Evolutionary conservation across 2,888 invertebrate genomes (phyloP).

Genomic region (Eupithecia pulchellata): DNA sequence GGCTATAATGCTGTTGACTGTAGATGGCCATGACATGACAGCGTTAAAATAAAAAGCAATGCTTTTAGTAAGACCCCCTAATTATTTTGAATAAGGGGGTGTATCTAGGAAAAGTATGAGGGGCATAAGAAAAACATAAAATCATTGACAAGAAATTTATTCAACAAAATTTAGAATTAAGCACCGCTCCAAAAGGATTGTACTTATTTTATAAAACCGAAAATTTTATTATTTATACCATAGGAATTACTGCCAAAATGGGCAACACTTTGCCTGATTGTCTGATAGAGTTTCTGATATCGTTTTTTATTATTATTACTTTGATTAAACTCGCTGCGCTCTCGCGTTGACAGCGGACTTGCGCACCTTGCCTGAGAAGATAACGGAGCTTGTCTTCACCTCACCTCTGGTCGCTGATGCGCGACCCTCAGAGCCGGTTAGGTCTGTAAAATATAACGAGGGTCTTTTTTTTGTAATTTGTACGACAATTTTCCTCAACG

Average conservation of each 20-base stretch:
- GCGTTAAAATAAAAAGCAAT: too few species aligned
- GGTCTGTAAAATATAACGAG: neutral
- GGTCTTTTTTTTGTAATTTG: neutral
- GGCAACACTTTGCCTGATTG: neutral
- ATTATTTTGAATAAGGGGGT: too few species aligned
- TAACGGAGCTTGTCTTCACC: fast-evolving
- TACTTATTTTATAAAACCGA: too few species aligned
- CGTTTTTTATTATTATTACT: neutral
- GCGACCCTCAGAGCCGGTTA: fast-evolving
- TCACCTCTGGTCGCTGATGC: neutral
- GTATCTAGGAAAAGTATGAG: too few species aligned
- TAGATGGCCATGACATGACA: too few species aligned
- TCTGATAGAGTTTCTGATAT: neutral
- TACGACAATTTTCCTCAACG: neutral
- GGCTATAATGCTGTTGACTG: too few species aligned
- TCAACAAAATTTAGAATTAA: neutral
- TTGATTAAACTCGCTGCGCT: neutral
- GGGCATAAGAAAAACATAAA: neutral
- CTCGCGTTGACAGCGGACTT: neutral
- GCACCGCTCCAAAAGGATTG: neutral
- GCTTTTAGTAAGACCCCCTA: too few species aligned
- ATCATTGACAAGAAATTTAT: neutral
- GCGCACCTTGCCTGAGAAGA: neutral
- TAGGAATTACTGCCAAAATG: neutral
- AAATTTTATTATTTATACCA: too few species aligned